phyloP scores from a whole-genome alignment of 2,113 vertebrate genomes.

The Callocephalon fimbriatum region DNA sequence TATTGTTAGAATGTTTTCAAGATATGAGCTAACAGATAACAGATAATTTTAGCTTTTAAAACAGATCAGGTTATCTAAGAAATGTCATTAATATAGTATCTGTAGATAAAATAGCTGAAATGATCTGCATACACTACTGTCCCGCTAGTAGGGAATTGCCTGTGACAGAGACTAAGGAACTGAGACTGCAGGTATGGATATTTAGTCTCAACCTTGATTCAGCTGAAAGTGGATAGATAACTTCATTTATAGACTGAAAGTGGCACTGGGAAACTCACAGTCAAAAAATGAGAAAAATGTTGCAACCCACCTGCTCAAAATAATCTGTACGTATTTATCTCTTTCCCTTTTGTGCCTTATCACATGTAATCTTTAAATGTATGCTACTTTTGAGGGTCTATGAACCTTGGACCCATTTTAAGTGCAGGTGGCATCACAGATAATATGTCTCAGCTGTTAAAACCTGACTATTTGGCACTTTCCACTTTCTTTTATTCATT shows the following conservation, averaged over 20 bases:
- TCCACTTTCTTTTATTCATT: neutral
- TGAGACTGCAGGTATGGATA: neutral
- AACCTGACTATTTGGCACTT: neutral
- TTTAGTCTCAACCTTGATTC: neutral
- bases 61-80: neutral
- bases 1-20: neutral
- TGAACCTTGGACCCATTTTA: neutral
- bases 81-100: neutral
- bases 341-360: neutral
- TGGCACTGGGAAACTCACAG: neutral
- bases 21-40: neutral
- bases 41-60: neutral
- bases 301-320: neutral
- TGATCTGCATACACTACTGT: rapidly evolving
- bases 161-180: neutral
- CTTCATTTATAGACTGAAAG: neutral
- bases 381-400: neutral
- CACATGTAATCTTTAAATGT: neutral
- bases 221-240: neutral
- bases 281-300: neutral
- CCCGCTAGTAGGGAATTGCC: neutral
- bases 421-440: neutral
- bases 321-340: neutral
- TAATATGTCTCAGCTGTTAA: neutral
- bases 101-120: neutral